These are phyloP conservation scores for Dryobates pubescens DNA, from an alignment of 2,797 vertebrate species.

Conservation along the genomic window DNA sequence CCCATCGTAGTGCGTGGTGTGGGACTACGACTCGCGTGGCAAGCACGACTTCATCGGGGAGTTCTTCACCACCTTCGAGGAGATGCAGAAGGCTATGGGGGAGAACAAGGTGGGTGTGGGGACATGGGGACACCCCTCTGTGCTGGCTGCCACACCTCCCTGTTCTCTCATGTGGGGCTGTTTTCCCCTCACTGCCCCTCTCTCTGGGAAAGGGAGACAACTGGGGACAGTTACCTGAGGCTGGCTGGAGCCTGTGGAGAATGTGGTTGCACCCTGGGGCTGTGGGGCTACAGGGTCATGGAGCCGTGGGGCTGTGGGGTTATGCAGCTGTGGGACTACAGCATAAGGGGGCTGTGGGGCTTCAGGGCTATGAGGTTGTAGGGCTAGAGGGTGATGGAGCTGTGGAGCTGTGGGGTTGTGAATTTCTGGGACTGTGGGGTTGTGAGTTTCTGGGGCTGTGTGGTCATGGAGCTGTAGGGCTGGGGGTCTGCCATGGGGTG, in stretches of 20 bases:
- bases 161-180: background rate
- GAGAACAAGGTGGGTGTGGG: constrained; percentile 85
- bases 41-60: constrained; percentile 98
- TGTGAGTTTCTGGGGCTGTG: background rate
- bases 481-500: background rate
- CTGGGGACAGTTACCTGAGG: accelerated
- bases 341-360: too few relatives aligned
- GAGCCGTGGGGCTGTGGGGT: too few relatives aligned
- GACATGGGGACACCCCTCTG: background rate
- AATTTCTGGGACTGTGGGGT: too few relatives aligned
- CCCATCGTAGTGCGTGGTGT: constrained; percentile 86
- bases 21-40: constrained; percentile 94
- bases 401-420: background rate
- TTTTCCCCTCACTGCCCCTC: background rate
- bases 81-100: constrained; percentile 91
- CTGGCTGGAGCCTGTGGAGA: background rate
- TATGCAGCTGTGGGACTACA: background rate
- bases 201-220: background rate
- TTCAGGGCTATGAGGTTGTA: too few relatives aligned
- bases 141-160: background rate
- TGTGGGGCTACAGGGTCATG: background rate
- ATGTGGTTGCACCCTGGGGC: too few relatives aligned
- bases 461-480: background rate
- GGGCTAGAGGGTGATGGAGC: background rate
- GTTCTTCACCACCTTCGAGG: constrained; percentile 92